Percentiles rank a stretch among this genome's conserved stretches.
phyloP scores from a whole-genome alignment of 2,888 invertebrate genomes.

The Pilophorus perplexus region DNA sequence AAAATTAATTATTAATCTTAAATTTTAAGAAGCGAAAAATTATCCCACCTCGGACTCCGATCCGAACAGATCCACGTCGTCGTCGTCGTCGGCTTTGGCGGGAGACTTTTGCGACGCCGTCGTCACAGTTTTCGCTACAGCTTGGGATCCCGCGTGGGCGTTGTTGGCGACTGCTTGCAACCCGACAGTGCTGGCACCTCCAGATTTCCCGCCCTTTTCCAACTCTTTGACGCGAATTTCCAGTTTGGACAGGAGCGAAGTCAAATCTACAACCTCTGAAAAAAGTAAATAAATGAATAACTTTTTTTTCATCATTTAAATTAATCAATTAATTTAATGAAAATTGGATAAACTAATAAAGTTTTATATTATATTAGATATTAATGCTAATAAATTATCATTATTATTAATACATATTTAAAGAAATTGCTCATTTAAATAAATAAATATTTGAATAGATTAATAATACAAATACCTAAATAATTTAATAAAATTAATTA shows the following conservation, averaged over 20 bases:
- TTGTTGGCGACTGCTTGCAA: background rate
- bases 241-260: constrained; percentile 55
- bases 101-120: constrained; percentile 14
- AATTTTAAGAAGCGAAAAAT: background rate
- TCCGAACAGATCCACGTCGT: constrained; percentile 77
- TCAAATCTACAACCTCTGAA: constrained; percentile 55
- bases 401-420: too few relatives aligned
- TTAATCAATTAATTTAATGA: too few relatives aligned
- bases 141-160: background rate
- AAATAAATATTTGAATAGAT: too few relatives aligned
- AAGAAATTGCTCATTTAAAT: too few relatives aligned
- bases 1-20: background rate
- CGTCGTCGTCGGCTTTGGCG: constrained; percentile 57
- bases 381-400: too few relatives aligned
- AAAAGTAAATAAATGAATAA: constrained; percentile 4
- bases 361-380: too few relatives aligned
- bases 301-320: too few relatives aligned
- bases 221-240: constrained; percentile 56
- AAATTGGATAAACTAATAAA: too few relatives aligned
- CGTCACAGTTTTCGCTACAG: constrained; percentile 45
- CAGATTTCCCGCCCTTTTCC: constrained; percentile 49
- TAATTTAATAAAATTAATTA: too few relatives aligned
- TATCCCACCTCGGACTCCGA: constrained; percentile 68
- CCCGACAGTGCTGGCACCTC: constrained; percentile 20
- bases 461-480: too few relatives aligned